Conservation (phyloP, 2,113 vertebrate species). For the Prochilodus magdalenae region DNA sequence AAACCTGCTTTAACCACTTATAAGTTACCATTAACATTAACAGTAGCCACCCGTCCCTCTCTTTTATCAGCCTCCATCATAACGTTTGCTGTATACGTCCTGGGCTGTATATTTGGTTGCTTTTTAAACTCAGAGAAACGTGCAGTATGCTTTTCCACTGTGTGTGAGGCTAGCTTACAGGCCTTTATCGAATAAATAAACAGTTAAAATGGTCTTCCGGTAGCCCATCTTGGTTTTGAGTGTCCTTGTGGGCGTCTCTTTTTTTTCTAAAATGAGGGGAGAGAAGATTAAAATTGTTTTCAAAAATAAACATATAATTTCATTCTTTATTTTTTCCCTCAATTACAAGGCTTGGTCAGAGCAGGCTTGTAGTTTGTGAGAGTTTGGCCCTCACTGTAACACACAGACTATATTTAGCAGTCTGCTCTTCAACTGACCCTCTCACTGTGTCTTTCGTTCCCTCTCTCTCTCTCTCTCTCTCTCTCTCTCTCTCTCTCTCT, state of each 20-base stretch:
- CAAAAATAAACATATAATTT: slow-evolving; percentile 89
- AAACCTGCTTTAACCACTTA: neutral
- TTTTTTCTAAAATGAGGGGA: slow-evolving; percentile 77
- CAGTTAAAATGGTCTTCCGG: slow-evolving; percentile 63
- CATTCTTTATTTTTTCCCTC: slow-evolving; percentile 83
- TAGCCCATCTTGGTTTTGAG: slow-evolving; percentile 70
- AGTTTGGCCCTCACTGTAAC: slow-evolving; percentile 84
- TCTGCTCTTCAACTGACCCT: slow-evolving; percentile 82
- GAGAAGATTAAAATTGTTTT: slow-evolving; percentile 87
- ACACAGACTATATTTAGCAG: slow-evolving; percentile 82
- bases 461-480: slow-evolving; percentile 57
- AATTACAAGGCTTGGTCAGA: slow-evolving; percentile 85
- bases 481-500: slow-evolving; percentile 42
- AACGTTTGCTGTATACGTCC: neutral
- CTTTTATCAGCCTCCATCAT: neutral
- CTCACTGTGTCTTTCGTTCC: slow-evolving; percentile 69
- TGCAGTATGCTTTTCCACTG: slow-evolving; percentile 22
- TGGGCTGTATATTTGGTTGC: neutral
- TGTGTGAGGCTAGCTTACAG: slow-evolving; percentile 50
- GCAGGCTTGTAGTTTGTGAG: slow-evolving; percentile 80
- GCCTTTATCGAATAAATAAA: slow-evolving; percentile 59
- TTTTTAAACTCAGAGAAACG: slow-evolving; percentile 2
- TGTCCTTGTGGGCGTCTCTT: slow-evolving; percentile 77
- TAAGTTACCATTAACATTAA: neutral
- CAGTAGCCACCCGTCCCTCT: neutral